These are phyloP conservation scores for Megalonaias nervosa DNA, from an alignment of 1,140 invertebrate species.

Conservation along the genomic window DNA sequence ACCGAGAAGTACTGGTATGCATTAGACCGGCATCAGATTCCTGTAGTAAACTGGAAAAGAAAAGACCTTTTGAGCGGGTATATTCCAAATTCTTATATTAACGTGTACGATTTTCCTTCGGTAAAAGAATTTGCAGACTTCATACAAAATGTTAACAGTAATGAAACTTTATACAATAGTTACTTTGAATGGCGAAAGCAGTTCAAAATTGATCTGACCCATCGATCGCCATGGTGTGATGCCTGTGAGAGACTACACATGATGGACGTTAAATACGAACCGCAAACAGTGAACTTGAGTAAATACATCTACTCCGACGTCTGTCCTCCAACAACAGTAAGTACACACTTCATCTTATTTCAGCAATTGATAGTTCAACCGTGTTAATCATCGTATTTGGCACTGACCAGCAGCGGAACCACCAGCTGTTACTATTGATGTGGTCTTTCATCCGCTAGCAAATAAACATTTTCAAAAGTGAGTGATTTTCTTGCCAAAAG, in stretches of 20 bases:
- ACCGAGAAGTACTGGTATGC: slow-evolving; percentile 69
- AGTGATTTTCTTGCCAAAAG: too few relatives aligned
- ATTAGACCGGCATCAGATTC: slow-evolving; percentile 50
- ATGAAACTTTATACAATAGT: slow-evolving; percentile 63
- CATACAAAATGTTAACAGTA: slow-evolving; percentile 75
- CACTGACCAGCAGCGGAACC: too few relatives aligned
- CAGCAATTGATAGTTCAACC: too few relatives aligned
- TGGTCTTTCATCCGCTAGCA: too few relatives aligned
- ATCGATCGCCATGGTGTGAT: slow-evolving; percentile 44
- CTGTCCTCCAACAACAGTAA: too few relatives aligned
- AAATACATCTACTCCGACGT: too few relatives aligned
- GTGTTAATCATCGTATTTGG: too few relatives aligned
- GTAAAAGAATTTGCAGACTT: slow-evolving; percentile 89
- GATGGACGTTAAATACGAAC: slow-evolving; percentile 43
- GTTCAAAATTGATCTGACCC: slow-evolving; percentile 53
- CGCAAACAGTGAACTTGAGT: not conserved
- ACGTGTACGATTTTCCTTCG: slow-evolving; percentile 93
- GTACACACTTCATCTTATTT: too few relatives aligned
- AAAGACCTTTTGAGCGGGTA: slow-evolving; percentile 59
- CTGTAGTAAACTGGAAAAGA: slow-evolving; percentile 66
- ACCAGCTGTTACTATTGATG: too few relatives aligned
- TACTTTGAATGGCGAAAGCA: slow-evolving; percentile 64
- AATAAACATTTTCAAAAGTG: too few relatives aligned
- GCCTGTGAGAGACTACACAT: slow-evolving; percentile 42
- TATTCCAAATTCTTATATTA: slow-evolving; percentile 86